These are phyloP conservation scores for Parapristionchus giblindavisi DNA, from an alignment of 2,888 invertebrate species.

Conservation along the genomic window DNA sequence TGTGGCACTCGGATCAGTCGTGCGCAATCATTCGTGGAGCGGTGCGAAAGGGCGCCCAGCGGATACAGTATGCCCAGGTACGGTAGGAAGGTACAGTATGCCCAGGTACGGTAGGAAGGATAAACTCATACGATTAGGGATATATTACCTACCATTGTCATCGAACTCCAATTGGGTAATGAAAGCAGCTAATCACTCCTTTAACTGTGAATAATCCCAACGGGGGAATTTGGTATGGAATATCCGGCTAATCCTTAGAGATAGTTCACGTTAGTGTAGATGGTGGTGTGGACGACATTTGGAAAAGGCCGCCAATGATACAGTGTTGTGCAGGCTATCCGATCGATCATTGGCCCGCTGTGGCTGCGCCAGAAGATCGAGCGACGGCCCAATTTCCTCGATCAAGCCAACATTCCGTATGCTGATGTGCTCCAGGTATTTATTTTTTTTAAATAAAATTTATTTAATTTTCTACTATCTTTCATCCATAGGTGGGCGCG, in stretches of 20 bases:
- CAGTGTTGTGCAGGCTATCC: constrained; percentile 31
- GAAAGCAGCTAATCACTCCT: too few species aligned
- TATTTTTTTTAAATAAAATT: too few species aligned
- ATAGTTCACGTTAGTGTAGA: not conserved
- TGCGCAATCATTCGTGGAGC: constrained; percentile 43
- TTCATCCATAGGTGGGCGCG: too few species aligned
- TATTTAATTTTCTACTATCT: too few species aligned
- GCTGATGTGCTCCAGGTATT: constrained; percentile 54
- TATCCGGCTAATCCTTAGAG: too few species aligned
- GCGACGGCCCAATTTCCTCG: constrained; percentile 36
- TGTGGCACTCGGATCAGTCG: constrained; percentile 51
- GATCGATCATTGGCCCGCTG: constrained; percentile 36
- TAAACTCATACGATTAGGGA: too few species aligned
- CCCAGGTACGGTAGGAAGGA: not conserved
- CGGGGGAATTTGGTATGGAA: too few species aligned
- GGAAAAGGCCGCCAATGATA: not conserved
- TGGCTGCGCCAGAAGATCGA: constrained; percentile 26
- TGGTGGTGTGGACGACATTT: not conserved
- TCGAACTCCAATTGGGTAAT: too few species aligned
- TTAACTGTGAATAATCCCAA: too few species aligned
- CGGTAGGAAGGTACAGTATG: not conserved
- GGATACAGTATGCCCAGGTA: constrained; percentile 43
- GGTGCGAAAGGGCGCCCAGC: not conserved
- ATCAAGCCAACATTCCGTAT: constrained; percentile 44
- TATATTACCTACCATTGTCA: too few species aligned